Base-by-base conservation (phyloP, 2,888 invertebrate genomes). In the Tetropium fuscum region DNA sequence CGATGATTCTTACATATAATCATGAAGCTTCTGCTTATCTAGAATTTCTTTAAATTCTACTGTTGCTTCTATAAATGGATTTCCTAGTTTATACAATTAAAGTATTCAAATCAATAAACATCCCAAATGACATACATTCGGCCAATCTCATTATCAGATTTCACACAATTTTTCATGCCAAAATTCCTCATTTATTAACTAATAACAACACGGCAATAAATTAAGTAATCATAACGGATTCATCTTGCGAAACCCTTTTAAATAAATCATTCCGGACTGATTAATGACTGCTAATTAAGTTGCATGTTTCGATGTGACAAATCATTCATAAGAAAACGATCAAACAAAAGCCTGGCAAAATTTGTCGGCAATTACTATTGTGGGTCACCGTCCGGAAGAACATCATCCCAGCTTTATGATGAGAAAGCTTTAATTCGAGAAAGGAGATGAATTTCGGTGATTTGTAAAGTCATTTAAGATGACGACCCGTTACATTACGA, bases 391-490 rank as follows among this genome's bases (percentile, higher is more conserved):
- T 41, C 41, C 41, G 41, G 22, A 58, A 68, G 60, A 60, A 66
- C 55, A 64, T 53, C 67, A 71, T 68, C 68, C 69, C 64, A 62
- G 45, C 40, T 62, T 68, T 60, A 66, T 63, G 66, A 53, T 43
- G 48, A 38, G 58, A 58, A 58, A 58, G 58, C 40, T 48, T 43
- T 40, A 47, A 44, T 53, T 40, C 32, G 27, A 53, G 53, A 22
- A 45, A 44, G 38, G 13, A 19, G 43, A 58, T 58, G 22, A 41
- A 53, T 53, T 58, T 53, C 47, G 32, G 41, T 41, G 34, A 58
- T 38, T 58, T 53, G 53, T 45, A 19, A 22, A n/a, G 45, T 40
- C 51, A 16, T 19, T 25, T 48, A 20, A 36, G 4, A 27, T 16
- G 44, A 25, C 15, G 11, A 10, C 16, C 36, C 20, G 32, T 25